Evolutionary conservation across 1,140 invertebrate species (phyloP).

Genomic region (Drosophila tsacasi): DNA sequence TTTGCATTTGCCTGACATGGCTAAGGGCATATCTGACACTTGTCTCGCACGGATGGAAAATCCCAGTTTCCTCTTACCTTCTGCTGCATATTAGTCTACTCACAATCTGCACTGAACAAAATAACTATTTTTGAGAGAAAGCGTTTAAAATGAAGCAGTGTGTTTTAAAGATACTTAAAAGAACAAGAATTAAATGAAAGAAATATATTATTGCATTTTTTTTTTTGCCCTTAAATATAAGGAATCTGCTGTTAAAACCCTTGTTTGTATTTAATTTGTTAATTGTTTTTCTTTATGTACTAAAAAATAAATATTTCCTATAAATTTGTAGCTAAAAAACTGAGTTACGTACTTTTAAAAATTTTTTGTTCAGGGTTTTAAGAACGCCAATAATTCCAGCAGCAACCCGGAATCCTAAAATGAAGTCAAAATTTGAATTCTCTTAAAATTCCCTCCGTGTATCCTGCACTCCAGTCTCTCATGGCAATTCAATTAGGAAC

Average conservation of each 20-base stretch:
- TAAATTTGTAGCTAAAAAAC: not conserved
- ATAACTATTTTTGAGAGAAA: not conserved
- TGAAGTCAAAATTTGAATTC: not conserved
- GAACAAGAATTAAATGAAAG: not conserved
- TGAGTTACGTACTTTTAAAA: not conserved
- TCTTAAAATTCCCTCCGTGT: not conserved
- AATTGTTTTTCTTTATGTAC: not conserved
- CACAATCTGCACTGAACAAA: conserved; percentile 1
- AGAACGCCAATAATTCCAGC: too few species aligned
- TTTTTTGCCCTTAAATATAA: not conserved
- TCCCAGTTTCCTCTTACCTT: not conserved
- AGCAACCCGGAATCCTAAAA: too few species aligned
- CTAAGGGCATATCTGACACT: conserved; percentile 52
- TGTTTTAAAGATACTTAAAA: not conserved
- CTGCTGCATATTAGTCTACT: conserved; percentile 57
- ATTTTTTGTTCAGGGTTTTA: too few species aligned
- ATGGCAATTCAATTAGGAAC: conserved; percentile 76
- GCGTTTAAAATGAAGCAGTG: not conserved
- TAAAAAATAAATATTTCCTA: not conserved
- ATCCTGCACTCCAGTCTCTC: not conserved
- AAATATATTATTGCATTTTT: not conserved
- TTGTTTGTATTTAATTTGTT: not conserved
- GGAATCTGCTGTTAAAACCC: not conserved
- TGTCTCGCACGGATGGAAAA: conserved; percentile 23
- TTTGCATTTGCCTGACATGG: conserved; percentile 56